Evolutionary conservation across 2,797 vertebrate species (phyloP).

Genomic region (Chaunax sp.): DNA sequence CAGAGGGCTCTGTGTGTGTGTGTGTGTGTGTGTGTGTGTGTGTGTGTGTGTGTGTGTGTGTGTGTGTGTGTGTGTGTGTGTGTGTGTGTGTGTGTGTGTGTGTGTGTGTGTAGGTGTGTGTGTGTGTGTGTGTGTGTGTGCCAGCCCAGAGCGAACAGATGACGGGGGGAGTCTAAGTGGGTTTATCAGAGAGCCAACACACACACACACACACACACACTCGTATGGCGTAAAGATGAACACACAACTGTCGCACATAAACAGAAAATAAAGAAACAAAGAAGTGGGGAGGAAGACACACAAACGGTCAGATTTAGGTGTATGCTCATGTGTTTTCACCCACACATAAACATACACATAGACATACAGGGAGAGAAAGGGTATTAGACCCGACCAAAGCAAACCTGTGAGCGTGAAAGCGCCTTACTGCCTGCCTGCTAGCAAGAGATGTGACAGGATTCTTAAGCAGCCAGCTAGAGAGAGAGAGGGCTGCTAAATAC

Average conservation of each 20-base stretch:
- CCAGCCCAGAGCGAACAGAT: conserved; percentile 94
- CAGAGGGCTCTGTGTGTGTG: conserved; percentile 61
- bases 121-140: conserved; percentile 82
- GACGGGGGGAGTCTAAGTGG: conserved; percentile 97
- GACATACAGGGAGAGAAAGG: conserved; percentile 88
- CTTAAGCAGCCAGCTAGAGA: conserved; percentile 95
- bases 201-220: conserved; percentile 62
- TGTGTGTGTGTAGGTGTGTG: conserved; percentile 44
- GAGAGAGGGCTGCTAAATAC: conserved; percentile 72
- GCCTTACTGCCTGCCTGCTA: conserved; percentile 97
- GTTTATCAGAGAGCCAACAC: conserved; percentile 96
- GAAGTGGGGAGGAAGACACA: conserved; percentile 51
- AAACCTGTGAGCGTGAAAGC: conserved; percentile 99
- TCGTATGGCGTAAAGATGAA: not conserved
- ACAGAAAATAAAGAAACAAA: conserved; percentile 71
- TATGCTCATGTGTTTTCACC: conserved; percentile 30
- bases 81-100: conserved; percentile 45
- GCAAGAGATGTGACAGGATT: conserved; percentile 99
- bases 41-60: conserved; percentile 28
- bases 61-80: conserved; percentile 2
- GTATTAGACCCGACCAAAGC: conserved; percentile 98
- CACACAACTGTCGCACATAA: conserved; percentile 58
- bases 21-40: conserved; percentile 43
- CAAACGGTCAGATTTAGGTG: conserved; percentile 60
- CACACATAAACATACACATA: conserved; percentile 17